These are phyloP conservation scores for Tenthredo distinguenda DNA, from an alignment of 2,888 invertebrate genomes.

Conservation along the genomic window DNA sequence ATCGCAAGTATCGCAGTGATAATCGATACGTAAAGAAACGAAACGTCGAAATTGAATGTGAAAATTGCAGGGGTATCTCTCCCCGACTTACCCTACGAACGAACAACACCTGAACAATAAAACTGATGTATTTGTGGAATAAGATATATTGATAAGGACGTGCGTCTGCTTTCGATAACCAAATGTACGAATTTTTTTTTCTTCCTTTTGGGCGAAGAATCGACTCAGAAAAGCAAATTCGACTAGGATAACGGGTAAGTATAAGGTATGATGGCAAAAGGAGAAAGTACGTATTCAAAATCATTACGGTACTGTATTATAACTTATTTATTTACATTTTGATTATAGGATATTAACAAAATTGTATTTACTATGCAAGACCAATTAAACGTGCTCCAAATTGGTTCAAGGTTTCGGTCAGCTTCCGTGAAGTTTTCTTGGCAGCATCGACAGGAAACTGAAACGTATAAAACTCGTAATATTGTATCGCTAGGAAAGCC, in stretches of 20 bases:
- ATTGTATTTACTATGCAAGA: conserved; percentile 75
- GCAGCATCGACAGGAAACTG: conserved; percentile 81
- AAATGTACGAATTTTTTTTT: too few relatives aligned
- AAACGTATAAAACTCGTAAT: conserved; percentile 57
- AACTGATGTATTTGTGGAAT: not conserved
- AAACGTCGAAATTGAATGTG: not conserved
- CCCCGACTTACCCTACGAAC: not conserved
- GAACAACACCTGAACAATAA: not conserved
- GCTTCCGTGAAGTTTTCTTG: conserved; percentile 79
- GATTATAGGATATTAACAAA: conserved; percentile 14
- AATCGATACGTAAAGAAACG: not conserved
- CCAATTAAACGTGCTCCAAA: conserved; percentile 81
- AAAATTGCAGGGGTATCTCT: not conserved
- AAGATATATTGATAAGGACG: too few relatives aligned
- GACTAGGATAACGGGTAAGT: conserved; percentile 43
- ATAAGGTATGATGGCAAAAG: not conserved
- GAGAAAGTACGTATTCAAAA: not conserved
- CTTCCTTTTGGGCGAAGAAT: too few relatives aligned
- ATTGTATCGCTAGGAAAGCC: not conserved
- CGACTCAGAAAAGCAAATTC: conserved; percentile 32
- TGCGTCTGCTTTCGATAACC: too few relatives aligned
- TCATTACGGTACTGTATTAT: not conserved
- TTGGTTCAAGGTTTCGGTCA: conserved; percentile 81
- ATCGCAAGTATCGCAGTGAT: not conserved
- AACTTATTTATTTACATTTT: conserved; percentile 49